Base-by-base conservation (phyloP, 2,113 vertebrate species). In the Blennius ocellaris region DNA sequence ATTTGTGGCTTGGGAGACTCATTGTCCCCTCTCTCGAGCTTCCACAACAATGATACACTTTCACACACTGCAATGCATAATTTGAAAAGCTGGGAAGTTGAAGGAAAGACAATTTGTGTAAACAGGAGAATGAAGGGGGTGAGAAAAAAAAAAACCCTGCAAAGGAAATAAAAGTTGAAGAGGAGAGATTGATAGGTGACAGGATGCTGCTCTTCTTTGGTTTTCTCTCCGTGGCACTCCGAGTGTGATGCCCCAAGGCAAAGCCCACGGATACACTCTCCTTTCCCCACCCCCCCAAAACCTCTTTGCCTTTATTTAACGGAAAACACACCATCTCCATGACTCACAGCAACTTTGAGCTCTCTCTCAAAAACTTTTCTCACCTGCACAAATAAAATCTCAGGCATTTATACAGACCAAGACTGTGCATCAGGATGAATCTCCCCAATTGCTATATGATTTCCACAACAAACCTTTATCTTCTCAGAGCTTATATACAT, bases 101-200 rank as follows among this genome's bases (percentile, higher is more conserved):
- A 80, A 81, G 74, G 52, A 41, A 83, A 78, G 84, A 82, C 73
- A 78, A 83, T 76, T 80, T 83, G 76, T 78, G 85, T 87, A 73
- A 89, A 87, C 83, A 85, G 77, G 74, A 66, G 59, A 59, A 11
- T 43, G 21, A 30, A 30, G 21, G 21, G n/a, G n/a, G n/a, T n/a
- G n/a, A n/a, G n/a, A n/a, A 30, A 30, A 4, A 4, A 39, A 63
- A 59, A 82, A 65, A 81, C 82, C 71, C 43, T 49, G 62, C 53
- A 51, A 87, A 90, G 78, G 61, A 88, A 90, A 87, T 83, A 77
- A 80, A 87, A 83, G 56, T 65, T 80, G 78, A 74, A 62, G 75
- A 76, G 59, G 59, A 68, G 73, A 89, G 89, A 91, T 86, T 91
- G 90, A 91, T 88, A 87, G 83, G 85, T 91, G 89, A 91, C 87